These are phyloP conservation scores for Hipposideros armiger DNA, from an alignment of 2,113 vertebrate species.

Conservation along the genomic window DNA sequence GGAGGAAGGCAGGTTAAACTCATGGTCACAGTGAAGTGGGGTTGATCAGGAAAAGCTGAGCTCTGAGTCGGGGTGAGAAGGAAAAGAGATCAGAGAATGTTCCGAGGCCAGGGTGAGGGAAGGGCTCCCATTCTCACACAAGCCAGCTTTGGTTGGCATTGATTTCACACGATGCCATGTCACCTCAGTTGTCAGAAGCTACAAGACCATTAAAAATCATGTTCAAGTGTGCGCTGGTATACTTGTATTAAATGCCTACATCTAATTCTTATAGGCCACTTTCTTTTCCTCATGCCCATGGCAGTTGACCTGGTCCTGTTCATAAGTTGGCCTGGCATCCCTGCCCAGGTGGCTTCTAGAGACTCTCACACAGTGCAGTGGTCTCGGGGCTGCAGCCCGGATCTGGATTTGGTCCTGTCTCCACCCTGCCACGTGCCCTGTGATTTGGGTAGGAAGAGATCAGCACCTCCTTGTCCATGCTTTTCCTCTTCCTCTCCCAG, in stretches of 20 bases:
- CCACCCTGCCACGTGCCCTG: not conserved
- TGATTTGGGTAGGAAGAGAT: not conserved
- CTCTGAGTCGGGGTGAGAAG: not conserved
- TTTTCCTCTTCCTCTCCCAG: not conserved
- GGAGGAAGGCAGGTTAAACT: not conserved
- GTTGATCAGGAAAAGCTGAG: not conserved
- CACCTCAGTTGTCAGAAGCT: not conserved
- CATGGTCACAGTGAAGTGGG: not conserved
- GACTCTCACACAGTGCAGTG: not conserved
- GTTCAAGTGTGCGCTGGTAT: not conserved
- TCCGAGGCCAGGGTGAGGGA: accelerated
- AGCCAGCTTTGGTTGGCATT: not conserved
- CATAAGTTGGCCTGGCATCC: not conserved
- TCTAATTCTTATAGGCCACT: not conserved
- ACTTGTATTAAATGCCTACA: not conserved
- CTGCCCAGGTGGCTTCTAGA: not conserved
- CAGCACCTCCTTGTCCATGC: not conserved
- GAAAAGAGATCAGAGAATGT: not conserved
- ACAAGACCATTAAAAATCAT: not conserved
- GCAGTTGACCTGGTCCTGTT: not conserved
- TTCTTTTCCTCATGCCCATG: not conserved
- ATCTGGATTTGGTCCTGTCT: not conserved
- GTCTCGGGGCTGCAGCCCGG: not conserved
- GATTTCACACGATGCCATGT: not conserved
- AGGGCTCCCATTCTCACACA: not conserved